These are phyloP conservation scores for Pachypeltis micranthus DNA, from an alignment of 1,140 invertebrate species.

Conservation along the genomic window DNA sequence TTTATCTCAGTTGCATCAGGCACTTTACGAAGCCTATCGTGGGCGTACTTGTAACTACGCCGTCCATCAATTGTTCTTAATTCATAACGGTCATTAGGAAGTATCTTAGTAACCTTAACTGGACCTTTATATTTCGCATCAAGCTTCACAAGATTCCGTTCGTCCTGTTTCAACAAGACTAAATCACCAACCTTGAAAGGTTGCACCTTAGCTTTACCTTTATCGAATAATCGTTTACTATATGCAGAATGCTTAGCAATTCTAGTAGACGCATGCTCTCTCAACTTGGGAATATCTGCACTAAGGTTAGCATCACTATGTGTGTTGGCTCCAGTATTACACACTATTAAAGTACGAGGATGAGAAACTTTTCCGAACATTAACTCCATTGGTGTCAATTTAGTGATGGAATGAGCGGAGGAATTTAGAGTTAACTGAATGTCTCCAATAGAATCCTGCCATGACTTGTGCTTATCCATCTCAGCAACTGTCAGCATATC, in stretches of 20 bases:
- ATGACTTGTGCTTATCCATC: no score
- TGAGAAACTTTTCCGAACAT: not conserved
- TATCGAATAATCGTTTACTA: not conserved
- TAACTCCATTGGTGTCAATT: not conserved
- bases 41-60: not conserved
- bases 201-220: slow-evolving; percentile 4
- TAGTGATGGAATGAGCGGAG: not conserved
- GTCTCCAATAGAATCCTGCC: not conserved
- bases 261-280: slow-evolving; percentile 1
- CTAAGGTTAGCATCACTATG: not conserved
- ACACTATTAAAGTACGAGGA: not conserved
- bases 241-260: not conserved
- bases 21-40: slow-evolving; percentile 4
- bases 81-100: not conserved
- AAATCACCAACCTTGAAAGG: slow-evolving; percentile 8
- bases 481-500: no score
- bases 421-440: not conserved
- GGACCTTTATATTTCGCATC: not conserved
- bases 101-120: not conserved
- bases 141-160: not conserved
- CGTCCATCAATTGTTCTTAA: not conserved
- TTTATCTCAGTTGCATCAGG: slow-evolving; percentile 5
- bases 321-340: not conserved
- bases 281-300: not conserved
- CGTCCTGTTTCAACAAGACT: not conserved